Evolutionary conservation across 2,888 invertebrate genomes (phyloP).

Genomic region (Geotrupes spiniger): DNA sequence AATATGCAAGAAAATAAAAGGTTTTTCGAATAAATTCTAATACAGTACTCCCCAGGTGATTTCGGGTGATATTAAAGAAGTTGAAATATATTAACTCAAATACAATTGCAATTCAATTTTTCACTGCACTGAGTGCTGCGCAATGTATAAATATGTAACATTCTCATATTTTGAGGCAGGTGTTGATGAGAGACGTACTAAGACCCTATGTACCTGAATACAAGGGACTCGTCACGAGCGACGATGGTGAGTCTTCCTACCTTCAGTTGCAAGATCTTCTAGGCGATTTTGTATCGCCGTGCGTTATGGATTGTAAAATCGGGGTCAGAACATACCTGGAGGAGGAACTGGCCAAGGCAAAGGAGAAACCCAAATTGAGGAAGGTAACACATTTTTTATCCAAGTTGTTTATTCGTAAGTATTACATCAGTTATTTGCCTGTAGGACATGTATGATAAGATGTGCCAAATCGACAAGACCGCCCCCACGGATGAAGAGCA

Average conservation of each 20-base stretch:
- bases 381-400: slow-evolving; percentile 61
- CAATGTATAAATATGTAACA: too few species aligned
- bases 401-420: too few species aligned
- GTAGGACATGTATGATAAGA: slow-evolving; percentile 96
- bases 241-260: slow-evolving; percentile 80
- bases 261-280: slow-evolving; percentile 90
- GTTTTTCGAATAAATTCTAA: too few species aligned
- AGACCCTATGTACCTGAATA: slow-evolving; percentile 91
- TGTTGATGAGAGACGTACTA: slow-evolving; percentile 84
- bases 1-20: too few species aligned
- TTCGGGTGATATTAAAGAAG: too few species aligned
- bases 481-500: slow-evolving; percentile 92
- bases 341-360: slow-evolving; percentile 91
- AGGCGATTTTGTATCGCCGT: slow-evolving; percentile 87
- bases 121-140: too few species aligned
- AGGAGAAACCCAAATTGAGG: slow-evolving; percentile 88
- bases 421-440: slow-evolving; percentile 28
- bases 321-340: slow-evolving; percentile 93
- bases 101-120: too few species aligned
- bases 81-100: too few species aligned
- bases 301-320: slow-evolving; percentile 97
- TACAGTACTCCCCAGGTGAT: too few species aligned
- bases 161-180: too few species aligned
- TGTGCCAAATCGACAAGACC: slow-evolving; percentile 87
- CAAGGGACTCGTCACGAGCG: slow-evolving; percentile 79